Evolutionary conservation across 2,888 invertebrate genomes (phyloP), one percentile per base, ranked within the genome.

Genomic region (Rhaphigaster nebulosa): DNA sequence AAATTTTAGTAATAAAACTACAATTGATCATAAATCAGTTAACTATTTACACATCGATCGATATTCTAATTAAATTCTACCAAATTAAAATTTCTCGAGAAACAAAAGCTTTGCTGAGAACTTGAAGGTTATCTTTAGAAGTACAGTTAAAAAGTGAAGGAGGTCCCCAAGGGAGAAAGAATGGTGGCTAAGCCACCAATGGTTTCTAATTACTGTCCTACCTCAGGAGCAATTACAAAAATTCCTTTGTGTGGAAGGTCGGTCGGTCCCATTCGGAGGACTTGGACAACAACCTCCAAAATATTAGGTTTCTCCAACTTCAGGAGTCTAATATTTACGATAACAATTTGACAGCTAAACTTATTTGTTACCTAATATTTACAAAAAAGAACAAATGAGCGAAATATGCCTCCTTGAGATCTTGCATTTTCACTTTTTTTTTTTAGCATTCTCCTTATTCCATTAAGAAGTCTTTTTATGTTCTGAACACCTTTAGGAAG

Each of bases 211-310:
- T 84, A 84, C 84, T 84, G 84, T 13, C 45, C 45, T n/a, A 38
- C 84, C 45, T 84, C 84, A 84, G 45, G 45, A 84, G 84, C 45
- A 84, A 84, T 84, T 84, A 84, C 84, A 84, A 84, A 84, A 84
- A 84, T 84, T 84, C 84, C 84, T 45, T 84, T 84, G 26, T n/a
- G n/a, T 45, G 41, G 26, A n/a, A 41, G 84, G 84, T 18, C 80
- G 23, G 26, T 15, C 38, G 20, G 41, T 23, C 26, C 84, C 84
- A n/a, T 50, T 84, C n/a, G n/a, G 45, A 26, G 20, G 29, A 23
- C 80, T 80, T 65, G 12, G 29, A 38, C 15, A 38, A 76, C 13
- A 3, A 20, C 29, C 18, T 65, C 29, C 65, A 29, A 15, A 65
- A 65, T 65, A 65, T 29, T 23, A 65, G 29, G 29, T 15, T 15